These are phyloP conservation scores for Ceratitis capitata DNA, from an alignment of 1,140 invertebrate genomes.

Conservation along the genomic window DNA sequence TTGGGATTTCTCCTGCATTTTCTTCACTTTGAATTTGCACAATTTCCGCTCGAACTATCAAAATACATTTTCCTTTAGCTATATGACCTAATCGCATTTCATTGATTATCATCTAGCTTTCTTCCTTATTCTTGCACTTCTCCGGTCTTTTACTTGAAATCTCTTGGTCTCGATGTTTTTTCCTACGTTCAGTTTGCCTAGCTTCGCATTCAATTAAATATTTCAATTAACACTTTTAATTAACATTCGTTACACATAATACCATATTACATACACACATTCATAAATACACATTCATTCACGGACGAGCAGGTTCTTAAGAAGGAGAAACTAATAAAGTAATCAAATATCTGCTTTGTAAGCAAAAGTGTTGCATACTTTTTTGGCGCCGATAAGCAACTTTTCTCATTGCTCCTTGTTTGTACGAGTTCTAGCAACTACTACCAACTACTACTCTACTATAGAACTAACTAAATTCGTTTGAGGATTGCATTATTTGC, in stretches of 20 bases:
- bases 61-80: slow-evolving; percentile 2
- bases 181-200: background rate
- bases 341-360: slow-evolving; percentile 5
- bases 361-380: background rate
- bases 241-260: background rate
- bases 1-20: background rate
- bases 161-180: background rate
- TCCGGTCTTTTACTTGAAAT: background rate
- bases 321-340: background rate
- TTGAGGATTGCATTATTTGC: too few species aligned
- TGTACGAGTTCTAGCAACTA: too few species aligned
- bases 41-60: background rate
- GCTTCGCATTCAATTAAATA: slow-evolving; percentile 36
- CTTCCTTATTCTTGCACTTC: background rate
- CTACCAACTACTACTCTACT: too few species aligned
- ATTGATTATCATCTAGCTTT: background rate
- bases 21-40: background rate
- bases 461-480: background rate
- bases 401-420: too few species aligned
- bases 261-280: background rate
- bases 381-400: background rate
- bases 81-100: slow-evolving; percentile 8
- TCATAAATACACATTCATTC: background rate
- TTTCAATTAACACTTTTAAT: slow-evolving; percentile 38
- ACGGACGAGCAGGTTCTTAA: background rate